Percentiles rank a stretch among this genome's conserved stretches.
phyloP scores from a whole-genome alignment of 2,797 vertebrate species.

The Acrocephalus scirpaceus region DNA sequence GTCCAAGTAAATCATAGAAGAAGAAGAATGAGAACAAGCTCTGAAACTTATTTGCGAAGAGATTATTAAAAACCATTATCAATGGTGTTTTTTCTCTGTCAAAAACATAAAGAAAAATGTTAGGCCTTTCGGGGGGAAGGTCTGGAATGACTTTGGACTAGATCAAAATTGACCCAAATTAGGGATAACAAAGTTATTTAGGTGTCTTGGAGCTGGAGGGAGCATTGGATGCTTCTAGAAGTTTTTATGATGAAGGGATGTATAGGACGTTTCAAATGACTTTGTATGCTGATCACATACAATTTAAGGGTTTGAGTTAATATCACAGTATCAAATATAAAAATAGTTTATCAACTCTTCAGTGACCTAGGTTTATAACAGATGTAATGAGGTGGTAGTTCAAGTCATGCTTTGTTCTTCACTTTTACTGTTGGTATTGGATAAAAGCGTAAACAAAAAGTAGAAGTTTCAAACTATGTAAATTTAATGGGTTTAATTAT shows the following conservation, averaged over 20 bases:
- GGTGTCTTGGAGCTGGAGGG: not conserved
- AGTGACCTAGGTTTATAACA: not conserved
- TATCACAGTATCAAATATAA: not conserved
- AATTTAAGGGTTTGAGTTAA: not conserved
- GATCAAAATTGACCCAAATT: not conserved
- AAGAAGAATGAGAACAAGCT: not conserved
- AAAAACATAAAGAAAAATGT: not conserved
- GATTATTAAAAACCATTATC: not conserved
- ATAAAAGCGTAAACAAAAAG: not conserved
- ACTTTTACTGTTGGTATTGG: not conserved
- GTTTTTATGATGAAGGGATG: not conserved
- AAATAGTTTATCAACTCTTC: not conserved
- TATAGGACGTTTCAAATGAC: not conserved
- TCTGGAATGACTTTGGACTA: not conserved
- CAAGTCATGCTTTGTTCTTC: not conserved
- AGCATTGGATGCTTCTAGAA: not conserved
- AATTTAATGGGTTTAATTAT: not conserved
- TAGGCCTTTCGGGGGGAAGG: not conserved
- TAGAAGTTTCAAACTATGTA: not conserved
- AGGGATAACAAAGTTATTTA: not conserved
- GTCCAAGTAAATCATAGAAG: not conserved
- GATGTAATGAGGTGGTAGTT: not conserved
- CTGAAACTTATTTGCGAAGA: not conserved
- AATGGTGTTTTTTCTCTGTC: not conserved
- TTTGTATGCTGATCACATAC: not conserved